These are phyloP conservation scores for Meganola albula DNA, from an alignment of 2,888 invertebrate species.

Conservation along the genomic window DNA sequence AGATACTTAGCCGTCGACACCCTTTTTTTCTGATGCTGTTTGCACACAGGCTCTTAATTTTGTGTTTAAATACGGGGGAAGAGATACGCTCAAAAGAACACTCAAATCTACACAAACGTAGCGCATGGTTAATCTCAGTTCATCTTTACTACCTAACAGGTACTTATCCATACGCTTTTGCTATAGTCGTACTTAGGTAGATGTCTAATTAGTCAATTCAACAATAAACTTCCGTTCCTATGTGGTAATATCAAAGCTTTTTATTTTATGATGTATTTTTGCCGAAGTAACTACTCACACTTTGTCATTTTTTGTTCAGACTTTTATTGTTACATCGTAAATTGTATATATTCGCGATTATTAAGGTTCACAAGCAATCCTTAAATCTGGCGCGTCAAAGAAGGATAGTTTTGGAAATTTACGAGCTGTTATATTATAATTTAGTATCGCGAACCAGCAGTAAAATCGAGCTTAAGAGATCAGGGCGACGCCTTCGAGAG, in stretches of 20 bases:
- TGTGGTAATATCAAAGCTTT: too few relatives aligned
- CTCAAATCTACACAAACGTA: conserved; percentile 55
- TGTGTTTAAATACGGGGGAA: conserved; percentile 68
- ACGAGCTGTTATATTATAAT: conserved; percentile 76
- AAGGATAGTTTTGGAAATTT: conserved; percentile 72
- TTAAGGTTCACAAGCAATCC: conserved; percentile 38
- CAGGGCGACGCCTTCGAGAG: conserved; percentile 35
- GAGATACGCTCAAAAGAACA: conserved; percentile 58
- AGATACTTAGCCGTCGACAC: conserved; percentile 63
- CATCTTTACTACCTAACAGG: conserved; percentile 45
- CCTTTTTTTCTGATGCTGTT: conserved; percentile 73
- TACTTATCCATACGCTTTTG: too few relatives aligned
- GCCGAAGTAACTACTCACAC: too few relatives aligned
- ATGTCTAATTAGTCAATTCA: too few relatives aligned
- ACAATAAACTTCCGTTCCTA: too few relatives aligned
- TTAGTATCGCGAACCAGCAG: conserved; percentile 64
- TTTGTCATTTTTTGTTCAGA: background rate
- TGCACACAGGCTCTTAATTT: conserved; percentile 69
- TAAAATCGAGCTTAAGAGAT: conserved; percentile 75
- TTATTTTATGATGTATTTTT: conserved; percentile 4
- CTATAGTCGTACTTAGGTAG: too few relatives aligned
- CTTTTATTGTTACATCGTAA: background rate
- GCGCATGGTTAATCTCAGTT: conserved; percentile 35
- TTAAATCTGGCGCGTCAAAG: conserved; percentile 56
- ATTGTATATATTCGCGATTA: conserved; percentile 20